phyloP scores from a whole-genome alignment of 53 echinoderm and acorn worm genomes.

The Antedon mediterranea region DNA sequence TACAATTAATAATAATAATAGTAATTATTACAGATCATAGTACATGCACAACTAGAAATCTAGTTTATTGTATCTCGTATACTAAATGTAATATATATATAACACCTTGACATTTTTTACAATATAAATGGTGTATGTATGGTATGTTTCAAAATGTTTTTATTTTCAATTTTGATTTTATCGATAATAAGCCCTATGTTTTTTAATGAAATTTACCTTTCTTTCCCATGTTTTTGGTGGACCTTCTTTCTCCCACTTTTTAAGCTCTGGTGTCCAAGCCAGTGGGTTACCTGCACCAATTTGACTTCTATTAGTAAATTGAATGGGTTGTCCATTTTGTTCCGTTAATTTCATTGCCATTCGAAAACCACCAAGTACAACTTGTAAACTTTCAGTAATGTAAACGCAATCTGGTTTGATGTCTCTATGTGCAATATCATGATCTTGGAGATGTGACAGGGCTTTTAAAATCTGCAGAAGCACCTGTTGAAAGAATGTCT shows the following conservation, averaged over 20 bases:
- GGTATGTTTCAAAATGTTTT: no score
- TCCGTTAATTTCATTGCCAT: constrained; percentile 20
- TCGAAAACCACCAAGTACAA: constrained; percentile 51
- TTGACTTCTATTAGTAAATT: constrained; percentile 30
- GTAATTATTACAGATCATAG: no score
- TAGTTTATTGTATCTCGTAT: no score
- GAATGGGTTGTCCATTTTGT: constrained; percentile 27
- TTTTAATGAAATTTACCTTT: constrained; percentile 8
- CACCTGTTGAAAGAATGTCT: constrained; percentile 28
- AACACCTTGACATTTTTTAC: no score
- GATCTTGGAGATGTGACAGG: constrained; percentile 25
- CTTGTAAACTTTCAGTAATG: constrained; percentile 31
- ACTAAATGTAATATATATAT: no score
- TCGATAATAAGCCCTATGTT: no score
- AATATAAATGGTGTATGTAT: no score
- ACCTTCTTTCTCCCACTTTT: constrained; percentile 17
- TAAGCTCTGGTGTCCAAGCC: constrained; percentile 37
- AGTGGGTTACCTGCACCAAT: constrained; percentile 29
- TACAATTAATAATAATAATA: no score
- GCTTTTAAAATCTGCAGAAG: constrained; percentile 43
- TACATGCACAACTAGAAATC: no score
- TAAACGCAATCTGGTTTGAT: constrained; percentile 35
- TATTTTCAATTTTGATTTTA: no score
- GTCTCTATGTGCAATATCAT: constrained; percentile 39
- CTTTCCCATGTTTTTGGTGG: constrained; percentile 45